These are phyloP conservation scores for Drosophila ustulata DNA, from an alignment of 2,888 invertebrate species.

Conservation along the genomic window DNA sequence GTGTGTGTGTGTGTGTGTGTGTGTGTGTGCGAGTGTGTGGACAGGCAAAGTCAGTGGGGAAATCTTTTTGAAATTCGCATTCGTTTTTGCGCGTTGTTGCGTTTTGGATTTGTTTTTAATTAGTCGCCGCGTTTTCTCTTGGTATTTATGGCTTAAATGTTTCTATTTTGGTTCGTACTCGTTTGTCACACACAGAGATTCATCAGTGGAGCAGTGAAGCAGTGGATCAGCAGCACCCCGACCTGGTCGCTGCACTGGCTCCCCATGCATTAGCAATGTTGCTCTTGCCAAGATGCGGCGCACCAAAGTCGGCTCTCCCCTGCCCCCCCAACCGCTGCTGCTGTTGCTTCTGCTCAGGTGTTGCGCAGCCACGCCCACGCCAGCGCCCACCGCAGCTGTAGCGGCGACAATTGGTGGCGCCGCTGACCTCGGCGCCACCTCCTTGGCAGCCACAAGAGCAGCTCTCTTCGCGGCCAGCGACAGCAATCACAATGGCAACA, in stretches of 20 bases:
- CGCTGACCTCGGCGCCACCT: slow-evolving; percentile 67
- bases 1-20: slow-evolving; percentile 9
- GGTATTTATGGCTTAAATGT: slow-evolving; percentile 40
- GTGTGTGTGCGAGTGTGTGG: slow-evolving; percentile 20
- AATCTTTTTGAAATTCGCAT: slow-evolving; percentile 41
- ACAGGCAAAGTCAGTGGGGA: slow-evolving; percentile 47
- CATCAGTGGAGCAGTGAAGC: slow-evolving; percentile 6
- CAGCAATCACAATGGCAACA: slow-evolving; percentile 18
- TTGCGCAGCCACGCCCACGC: slow-evolving; percentile 49
- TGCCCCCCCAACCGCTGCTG: slow-evolving; percentile 42
- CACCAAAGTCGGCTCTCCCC: slow-evolving; percentile 57
- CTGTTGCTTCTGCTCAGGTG: slow-evolving; percentile 42
- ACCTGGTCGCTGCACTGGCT: slow-evolving; percentile 28
- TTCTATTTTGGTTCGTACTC: slow-evolving; percentile 16
- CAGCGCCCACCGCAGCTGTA: slow-evolving; percentile 30
- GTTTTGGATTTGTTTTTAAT: slow-evolving; percentile 69
- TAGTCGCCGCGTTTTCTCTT: slow-evolving; percentile 56
- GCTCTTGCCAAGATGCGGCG: slow-evolving; percentile 74
- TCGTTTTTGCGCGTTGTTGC: slow-evolving; percentile 51
- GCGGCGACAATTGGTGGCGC: slow-evolving; percentile 31
- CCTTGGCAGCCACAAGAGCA: slow-evolving; percentile 64
- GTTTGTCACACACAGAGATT: slow-evolving; percentile 24
- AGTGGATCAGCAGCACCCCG: slow-evolving; percentile 5
- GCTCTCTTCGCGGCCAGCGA: slow-evolving; percentile 51
- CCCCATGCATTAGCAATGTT: slow-evolving; percentile 66